Evolutionary conservation across 2,888 invertebrate genomes (phyloP).

Genomic region (Drepanosiphum platanoidis): DNA sequence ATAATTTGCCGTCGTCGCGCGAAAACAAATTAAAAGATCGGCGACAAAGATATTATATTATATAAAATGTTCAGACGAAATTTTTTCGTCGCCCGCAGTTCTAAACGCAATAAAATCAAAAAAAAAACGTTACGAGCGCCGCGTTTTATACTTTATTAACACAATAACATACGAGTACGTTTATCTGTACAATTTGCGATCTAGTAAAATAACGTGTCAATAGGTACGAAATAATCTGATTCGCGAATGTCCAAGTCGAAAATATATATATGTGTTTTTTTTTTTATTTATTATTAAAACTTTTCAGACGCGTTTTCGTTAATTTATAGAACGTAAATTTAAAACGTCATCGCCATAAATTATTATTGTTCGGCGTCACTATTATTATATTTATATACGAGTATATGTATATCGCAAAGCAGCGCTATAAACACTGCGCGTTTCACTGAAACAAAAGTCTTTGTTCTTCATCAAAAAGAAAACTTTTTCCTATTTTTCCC

Average conservation of each 20-base stretch:
- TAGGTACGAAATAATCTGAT: too few species aligned
- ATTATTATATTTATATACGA: too few species aligned
- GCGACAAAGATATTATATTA: not conserved
- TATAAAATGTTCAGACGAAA: not conserved
- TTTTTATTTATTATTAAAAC: not conserved
- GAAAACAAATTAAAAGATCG: not conserved
- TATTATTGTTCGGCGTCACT: too few species aligned
- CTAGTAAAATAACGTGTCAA: too few species aligned
- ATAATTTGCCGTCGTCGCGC: not conserved
- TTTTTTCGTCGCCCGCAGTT: too few species aligned
- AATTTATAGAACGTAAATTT: not conserved
- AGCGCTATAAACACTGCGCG: too few species aligned
- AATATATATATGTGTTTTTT: too few species aligned
- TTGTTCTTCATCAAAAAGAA: not conserved
- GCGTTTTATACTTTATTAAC: not conserved
- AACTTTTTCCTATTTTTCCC: not conserved
- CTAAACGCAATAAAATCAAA: not conserved
- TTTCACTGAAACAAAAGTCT: not conserved
- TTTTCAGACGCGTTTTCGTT: not conserved
- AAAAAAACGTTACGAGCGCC: too few species aligned
- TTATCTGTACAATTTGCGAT: too few species aligned
- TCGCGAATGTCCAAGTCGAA: too few species aligned
- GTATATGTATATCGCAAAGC: too few species aligned
- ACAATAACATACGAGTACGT: not conserved
- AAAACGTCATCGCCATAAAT: not conserved